Conservation (phyloP, 2,888 invertebrate species). For the Meteorus cinctellus region DNA sequence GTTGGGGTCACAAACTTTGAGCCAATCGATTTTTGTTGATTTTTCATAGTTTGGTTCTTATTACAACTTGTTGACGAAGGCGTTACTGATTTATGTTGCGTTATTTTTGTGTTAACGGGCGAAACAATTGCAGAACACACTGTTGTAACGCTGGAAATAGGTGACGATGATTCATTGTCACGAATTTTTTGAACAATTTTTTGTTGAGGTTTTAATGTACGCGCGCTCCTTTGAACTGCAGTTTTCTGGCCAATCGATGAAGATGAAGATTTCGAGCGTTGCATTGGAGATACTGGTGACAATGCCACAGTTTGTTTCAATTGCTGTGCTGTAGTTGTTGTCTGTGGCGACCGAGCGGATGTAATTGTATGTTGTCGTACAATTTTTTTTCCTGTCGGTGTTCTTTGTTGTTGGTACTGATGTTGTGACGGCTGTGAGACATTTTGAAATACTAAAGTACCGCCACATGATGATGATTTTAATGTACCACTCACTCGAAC, state of each 20-base stretch:
- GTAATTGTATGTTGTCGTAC: conserved; percentile 52
- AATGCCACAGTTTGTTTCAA: neutral
- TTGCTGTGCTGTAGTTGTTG: conserved; percentile 43
- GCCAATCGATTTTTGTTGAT: conserved; percentile 3
- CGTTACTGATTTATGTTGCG: conserved; percentile 46
- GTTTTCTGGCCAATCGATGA: conserved; percentile 55
- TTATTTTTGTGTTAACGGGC: conserved; percentile 33
- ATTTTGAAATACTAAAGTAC: conserved; percentile 63
- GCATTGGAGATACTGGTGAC: conserved; percentile 50
- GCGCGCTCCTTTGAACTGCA: conserved; percentile 53
- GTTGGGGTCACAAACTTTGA: conserved; percentile 32
- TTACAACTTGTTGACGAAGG: conserved; percentile 46
- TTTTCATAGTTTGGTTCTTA: conserved; percentile 14
- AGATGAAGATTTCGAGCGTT: conserved; percentile 53
- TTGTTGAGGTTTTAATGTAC: conserved; percentile 59
- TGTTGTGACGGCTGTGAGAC: conserved; percentile 31
- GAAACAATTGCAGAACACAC: conserved; percentile 38
- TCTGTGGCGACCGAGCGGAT: conserved; percentile 53
- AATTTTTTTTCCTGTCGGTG: conserved; percentile 57
- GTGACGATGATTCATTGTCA: conserved; percentile 39
- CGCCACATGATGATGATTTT: conserved; percentile 68
- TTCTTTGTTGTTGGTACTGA: conserved; percentile 48
- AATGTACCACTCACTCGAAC: conserved; percentile 62
- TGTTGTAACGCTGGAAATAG: conserved; percentile 3
- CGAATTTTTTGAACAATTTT: conserved; percentile 55